These are phyloP conservation scores for Dilophus febrilis DNA, from an alignment of 2,888 invertebrate species.

Conservation along the genomic window DNA sequence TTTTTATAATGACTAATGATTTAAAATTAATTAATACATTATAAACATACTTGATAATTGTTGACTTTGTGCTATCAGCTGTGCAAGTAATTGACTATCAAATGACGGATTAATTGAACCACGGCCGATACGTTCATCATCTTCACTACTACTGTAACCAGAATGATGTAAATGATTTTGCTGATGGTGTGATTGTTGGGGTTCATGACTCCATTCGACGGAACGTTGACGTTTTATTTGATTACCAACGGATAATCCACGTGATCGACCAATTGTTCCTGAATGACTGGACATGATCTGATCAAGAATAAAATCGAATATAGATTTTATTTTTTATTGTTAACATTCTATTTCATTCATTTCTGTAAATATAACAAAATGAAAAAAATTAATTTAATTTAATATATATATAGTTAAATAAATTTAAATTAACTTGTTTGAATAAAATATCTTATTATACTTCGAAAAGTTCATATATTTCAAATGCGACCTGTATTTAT, in stretches of 20 bases:
- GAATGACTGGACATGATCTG: constrained; percentile 28
- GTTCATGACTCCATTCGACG: constrained; percentile 34
- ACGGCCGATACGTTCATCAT: constrained; percentile 34
- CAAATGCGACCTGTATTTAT: too few species aligned
- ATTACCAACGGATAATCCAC: constrained; percentile 21
- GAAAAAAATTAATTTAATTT: not conserved
- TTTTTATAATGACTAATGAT: too few species aligned
- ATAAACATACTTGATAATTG: constrained; percentile 41
- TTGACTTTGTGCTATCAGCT: constrained; percentile 38
- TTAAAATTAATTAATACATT: too few species aligned
- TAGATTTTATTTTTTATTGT: too few species aligned
- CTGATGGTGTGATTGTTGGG: constrained; percentile 19
- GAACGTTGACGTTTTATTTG: constrained; percentile 36
- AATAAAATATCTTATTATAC: too few species aligned
- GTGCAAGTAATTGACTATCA: constrained; percentile 39
- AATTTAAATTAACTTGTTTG: too few species aligned
- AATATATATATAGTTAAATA: not conserved
- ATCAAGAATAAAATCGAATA: not conserved
- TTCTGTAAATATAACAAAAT: not conserved
- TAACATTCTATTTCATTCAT: constrained; percentile 1
- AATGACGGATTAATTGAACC: constrained; percentile 22
- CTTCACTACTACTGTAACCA: constrained; percentile 37
- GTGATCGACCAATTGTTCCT: constrained; percentile 30
- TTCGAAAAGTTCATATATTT: too few species aligned
- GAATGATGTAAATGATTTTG: too few species aligned